A percentile compares a stretch with the other conserved stretches of the same genome.
phyloP scores from a whole-genome alignment of 30 jellyfish, hydroid and myxozoan species.

The Aurelia sp. region DNA sequence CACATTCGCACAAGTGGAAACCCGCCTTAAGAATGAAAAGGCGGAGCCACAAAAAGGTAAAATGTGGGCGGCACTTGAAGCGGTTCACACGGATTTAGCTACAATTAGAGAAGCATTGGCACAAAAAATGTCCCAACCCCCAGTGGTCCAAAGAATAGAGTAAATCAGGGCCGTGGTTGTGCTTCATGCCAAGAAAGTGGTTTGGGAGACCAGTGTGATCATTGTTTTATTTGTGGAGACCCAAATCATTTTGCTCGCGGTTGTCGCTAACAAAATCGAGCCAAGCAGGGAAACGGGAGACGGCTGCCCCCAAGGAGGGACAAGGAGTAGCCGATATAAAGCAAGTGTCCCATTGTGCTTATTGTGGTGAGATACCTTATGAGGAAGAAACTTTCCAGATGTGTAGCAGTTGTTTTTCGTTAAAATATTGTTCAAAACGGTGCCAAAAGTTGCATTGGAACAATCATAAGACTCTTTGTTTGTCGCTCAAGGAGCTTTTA shows the following conservation, averaged over 20 bases:
- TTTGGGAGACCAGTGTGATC: conserved; percentile 3
- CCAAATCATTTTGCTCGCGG: conserved; percentile 18
- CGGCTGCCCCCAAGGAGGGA: too few species aligned
- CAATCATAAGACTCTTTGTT: conserved; percentile 31
- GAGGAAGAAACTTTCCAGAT: too few species aligned
- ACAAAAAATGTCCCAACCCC: neutral
- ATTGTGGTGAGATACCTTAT: too few species aligned
- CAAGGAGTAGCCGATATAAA: too few species aligned
- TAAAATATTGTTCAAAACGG: too few species aligned
- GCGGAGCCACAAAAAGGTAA: conserved; percentile 23
- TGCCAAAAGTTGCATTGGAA: conserved; percentile 22
- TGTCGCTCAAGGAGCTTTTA: neutral
- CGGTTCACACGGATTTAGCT: conserved; percentile 4
- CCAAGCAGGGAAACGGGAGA: too few species aligned
- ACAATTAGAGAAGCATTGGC: neutral
- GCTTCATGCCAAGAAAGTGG: conserved; percentile 11
- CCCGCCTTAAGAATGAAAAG: neutral
- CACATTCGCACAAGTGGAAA: too few species aligned
- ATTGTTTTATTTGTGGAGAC: conserved; percentile 34
- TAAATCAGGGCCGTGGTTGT: conserved; percentile 15
- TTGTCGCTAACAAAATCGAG: neutral
- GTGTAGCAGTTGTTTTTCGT: too few species aligned
- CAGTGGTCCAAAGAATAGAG: neutral
- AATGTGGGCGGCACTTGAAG: conserved; percentile 27
- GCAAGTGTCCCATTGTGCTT: too few species aligned